A percentile compares a stretch with the other conserved stretches of the same genome.
These are phyloP conservation scores for Potamilus streckersoni DNA, from an alignment of 1,140 invertebrate genomes.

Conservation along the genomic window DNA sequence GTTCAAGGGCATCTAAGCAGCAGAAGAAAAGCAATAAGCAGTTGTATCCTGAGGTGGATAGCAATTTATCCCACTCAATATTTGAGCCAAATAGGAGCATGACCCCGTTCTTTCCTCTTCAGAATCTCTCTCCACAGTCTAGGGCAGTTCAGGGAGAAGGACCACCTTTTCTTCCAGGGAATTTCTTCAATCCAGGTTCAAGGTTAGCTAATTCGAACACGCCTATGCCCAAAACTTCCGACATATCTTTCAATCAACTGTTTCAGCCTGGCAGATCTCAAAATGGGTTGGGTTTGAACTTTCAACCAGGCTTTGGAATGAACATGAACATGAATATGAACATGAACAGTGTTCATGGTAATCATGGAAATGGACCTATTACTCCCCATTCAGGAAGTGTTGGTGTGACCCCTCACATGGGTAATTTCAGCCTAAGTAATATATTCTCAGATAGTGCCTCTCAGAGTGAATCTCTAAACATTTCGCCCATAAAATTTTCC, in stretches of 20 bases:
- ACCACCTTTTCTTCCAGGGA: slow-evolving; percentile 57
- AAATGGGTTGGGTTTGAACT: slow-evolving; percentile 66
- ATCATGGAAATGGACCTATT: slow-evolving; percentile 51
- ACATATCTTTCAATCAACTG: slow-evolving; percentile 62
- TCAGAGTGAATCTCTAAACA: slow-evolving; percentile 57
- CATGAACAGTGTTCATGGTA: slow-evolving; percentile 61
- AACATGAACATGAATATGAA: slow-evolving; percentile 30
- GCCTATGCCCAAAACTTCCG: slow-evolving; percentile 53
- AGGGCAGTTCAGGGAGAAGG: slow-evolving; percentile 54
- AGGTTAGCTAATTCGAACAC: slow-evolving; percentile 50
- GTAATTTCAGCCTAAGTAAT: slow-evolving; percentile 66
- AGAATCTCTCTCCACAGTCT: slow-evolving; percentile 57
- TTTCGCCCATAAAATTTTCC: slow-evolving; percentile 68
- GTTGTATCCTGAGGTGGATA: slow-evolving; percentile 52
- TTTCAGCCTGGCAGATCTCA: slow-evolving; percentile 62
- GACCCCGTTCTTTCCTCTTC: slow-evolving; percentile 61
- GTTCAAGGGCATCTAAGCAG: slow-evolving; percentile 33
- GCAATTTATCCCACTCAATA: slow-evolving; percentile 57
- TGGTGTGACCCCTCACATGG: slow-evolving; percentile 63
- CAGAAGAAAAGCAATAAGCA: slow-evolving; percentile 46
- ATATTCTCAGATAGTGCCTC: slow-evolving; percentile 64
- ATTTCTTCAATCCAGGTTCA: slow-evolving; percentile 54
- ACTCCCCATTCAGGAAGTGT: slow-evolving; percentile 59
- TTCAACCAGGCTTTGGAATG: slow-evolving; percentile 66
- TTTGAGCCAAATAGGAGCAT: slow-evolving; percentile 64